phyloP scores from a whole-genome alignment of 2,113 vertebrate genomes.

The Bombycilla garrulus region DNA sequence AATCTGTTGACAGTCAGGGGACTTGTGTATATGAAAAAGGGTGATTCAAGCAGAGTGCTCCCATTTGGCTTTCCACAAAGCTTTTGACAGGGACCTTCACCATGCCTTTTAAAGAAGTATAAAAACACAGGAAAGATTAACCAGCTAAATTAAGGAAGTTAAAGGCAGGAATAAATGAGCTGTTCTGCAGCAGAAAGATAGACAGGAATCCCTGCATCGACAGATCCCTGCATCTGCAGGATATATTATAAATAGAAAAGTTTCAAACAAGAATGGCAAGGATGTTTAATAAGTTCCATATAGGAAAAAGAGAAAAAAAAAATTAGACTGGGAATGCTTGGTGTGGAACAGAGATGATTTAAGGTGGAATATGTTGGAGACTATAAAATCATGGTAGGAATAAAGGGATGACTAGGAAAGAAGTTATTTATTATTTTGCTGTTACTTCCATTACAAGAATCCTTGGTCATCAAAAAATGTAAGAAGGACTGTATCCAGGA shows the following conservation, averaged over 20 bases:
- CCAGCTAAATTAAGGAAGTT: neutral
- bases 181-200: neutral
- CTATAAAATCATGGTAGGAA: neutral
- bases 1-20: neutral
- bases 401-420: neutral
- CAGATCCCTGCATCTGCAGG: neutral
- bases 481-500: neutral
- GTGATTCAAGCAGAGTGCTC: neutral
- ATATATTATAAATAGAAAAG: neutral
- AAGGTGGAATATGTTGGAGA: neutral
- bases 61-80: neutral
- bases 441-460: neutral
- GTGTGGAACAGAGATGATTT: neutral
- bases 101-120: neutral
- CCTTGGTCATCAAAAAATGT: neutral
- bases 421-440: neutral
- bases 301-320: neutral
- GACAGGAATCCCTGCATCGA: neutral
- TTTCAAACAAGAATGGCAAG: neutral
- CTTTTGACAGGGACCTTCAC: neutral
- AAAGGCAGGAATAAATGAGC: neutral
- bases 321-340: neutral
- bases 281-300: neutral
- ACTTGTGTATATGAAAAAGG: neutral
- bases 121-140: neutral